Evolutionary conservation across 2,113 vertebrate genomes (phyloP).

Genomic region (Vulpes lagopus): DNA sequence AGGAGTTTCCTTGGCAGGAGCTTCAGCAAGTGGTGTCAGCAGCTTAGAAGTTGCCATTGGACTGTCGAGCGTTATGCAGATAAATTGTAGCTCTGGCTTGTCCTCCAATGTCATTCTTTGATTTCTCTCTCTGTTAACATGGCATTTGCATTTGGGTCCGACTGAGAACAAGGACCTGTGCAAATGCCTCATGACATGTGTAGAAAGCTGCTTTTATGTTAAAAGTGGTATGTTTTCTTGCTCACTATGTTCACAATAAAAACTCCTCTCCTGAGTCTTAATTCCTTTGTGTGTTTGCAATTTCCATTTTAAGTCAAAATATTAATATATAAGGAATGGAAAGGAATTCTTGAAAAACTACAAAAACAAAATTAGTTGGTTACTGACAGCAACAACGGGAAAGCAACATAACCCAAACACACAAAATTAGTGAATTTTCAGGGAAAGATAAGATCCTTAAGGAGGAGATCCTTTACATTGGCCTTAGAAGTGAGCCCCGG

Average conservation of each 20-base stretch:
- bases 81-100: slow-evolving; percentile 66
- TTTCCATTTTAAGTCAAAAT: slow-evolving; percentile 75
- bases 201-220: slow-evolving; percentile 71
- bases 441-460: background rate
- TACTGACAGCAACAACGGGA: background rate
- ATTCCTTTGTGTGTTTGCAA: slow-evolving; percentile 75
- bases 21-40: background rate
- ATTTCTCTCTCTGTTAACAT: slow-evolving; percentile 79
- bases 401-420: background rate
- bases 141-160: slow-evolving; percentile 77
- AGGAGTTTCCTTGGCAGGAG: slow-evolving; percentile 36
- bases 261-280: slow-evolving; percentile 75
- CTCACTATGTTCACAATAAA: slow-evolving; percentile 77
- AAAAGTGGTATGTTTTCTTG: slow-evolving; percentile 74
- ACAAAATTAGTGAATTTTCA: background rate
- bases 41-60: slow-evolving; percentile 55
- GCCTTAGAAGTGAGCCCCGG: background rate
- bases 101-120: slow-evolving; percentile 72
- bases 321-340: slow-evolving; percentile 11
- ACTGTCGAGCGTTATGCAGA: slow-evolving; percentile 65
- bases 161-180: slow-evolving; percentile 78
- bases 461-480: background rate
- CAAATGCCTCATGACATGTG: slow-evolving; percentile 81
- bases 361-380: background rate
- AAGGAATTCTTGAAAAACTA: background rate